Percentiles rank a stretch among this genome's conserved stretches.
phyloP scores from a whole-genome alignment of 1,140 invertebrate genomes.

The Trypoxylus dichotomus region DNA sequence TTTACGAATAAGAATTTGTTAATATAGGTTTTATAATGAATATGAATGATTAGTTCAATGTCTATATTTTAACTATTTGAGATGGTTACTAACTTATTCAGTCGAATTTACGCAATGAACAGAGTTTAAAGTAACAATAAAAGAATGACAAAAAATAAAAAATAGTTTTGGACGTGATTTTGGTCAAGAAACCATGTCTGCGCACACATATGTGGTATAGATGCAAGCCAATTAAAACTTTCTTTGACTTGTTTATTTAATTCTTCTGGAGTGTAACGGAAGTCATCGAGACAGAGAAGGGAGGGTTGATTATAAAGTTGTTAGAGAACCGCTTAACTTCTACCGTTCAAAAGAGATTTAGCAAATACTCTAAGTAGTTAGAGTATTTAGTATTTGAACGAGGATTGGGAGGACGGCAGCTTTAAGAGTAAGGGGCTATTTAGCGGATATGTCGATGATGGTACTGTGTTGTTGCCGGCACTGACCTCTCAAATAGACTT shows the following conservation, averaged over 20 bases:
- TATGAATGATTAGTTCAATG: no score
- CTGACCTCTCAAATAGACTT: slow-evolving; percentile 4
- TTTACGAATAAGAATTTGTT: no score
- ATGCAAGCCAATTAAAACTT: not conserved
- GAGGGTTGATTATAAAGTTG: slow-evolving; percentile 11
- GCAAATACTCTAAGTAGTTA: slow-evolving; percentile 8
- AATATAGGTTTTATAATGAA: no score
- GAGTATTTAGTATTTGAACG: slow-evolving; percentile 8
- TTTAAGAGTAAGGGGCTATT: not conserved
- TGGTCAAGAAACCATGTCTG: no score
- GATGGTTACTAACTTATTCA: no score
- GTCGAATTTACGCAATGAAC: no score
- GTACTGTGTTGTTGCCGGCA: not conserved
- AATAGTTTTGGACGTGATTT: no score
- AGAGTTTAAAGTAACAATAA: no score
- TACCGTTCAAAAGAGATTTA: slow-evolving; percentile 10
- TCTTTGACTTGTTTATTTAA: not conserved
- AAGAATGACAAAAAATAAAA: no score
- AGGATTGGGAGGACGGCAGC: not conserved
- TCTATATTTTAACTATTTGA: no score
- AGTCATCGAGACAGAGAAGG: not conserved
- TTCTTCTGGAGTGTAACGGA: not conserved
- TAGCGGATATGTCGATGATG: not conserved
- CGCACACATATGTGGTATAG: not conserved
- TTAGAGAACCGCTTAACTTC: slow-evolving; percentile 10